phyloP scores from a whole-genome alignment of 64 coral and sea anemone species.

The Porites lutea region DNA sequence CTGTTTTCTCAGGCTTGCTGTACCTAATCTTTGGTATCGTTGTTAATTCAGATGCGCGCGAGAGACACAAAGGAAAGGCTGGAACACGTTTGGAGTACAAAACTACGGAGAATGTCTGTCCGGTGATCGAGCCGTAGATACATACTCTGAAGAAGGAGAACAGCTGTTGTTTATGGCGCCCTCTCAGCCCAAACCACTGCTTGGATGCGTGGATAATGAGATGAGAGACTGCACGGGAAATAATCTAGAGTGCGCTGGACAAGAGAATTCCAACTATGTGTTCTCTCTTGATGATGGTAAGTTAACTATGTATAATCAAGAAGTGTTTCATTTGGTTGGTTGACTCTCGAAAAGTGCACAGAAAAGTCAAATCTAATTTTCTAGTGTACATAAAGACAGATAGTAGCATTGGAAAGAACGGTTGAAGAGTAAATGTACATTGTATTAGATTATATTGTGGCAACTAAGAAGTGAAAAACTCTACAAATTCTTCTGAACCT shows the following conservation, averaged over 20 bases:
- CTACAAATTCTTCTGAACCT: no score
- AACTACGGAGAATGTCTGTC: slow-evolving; percentile 97
- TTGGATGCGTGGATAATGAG: slow-evolving; percentile 92
- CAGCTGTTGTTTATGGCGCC: slow-evolving; percentile 71
- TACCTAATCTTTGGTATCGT: not conserved
- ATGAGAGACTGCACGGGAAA: slow-evolving; percentile 70
- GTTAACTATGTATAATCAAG: not conserved
- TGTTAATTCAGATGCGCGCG: slow-evolving; percentile 78
- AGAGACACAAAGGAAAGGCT: slow-evolving; percentile 70
- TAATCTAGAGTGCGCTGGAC: slow-evolving; percentile 88
- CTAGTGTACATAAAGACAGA: no score
- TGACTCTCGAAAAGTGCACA: no score
- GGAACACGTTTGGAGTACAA: slow-evolving; percentile 86
- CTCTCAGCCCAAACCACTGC: slow-evolving; percentile 87
- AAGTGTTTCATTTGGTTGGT: no score
- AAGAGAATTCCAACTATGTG: slow-evolving; percentile 88
- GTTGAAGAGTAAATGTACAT: no score
- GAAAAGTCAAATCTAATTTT: no score
- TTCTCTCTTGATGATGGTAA: slow-evolving; percentile 77
- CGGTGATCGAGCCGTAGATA: slow-evolving; percentile 75
- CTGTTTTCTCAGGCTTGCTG: not conserved
- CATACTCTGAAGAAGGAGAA: slow-evolving; percentile 91
- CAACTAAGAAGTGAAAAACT: no score
- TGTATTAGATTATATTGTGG: no score
- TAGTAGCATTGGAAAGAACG: no score